Conservation (phyloP, 2,113 vertebrate genomes). For the Vireo altiloquus region DNA sequence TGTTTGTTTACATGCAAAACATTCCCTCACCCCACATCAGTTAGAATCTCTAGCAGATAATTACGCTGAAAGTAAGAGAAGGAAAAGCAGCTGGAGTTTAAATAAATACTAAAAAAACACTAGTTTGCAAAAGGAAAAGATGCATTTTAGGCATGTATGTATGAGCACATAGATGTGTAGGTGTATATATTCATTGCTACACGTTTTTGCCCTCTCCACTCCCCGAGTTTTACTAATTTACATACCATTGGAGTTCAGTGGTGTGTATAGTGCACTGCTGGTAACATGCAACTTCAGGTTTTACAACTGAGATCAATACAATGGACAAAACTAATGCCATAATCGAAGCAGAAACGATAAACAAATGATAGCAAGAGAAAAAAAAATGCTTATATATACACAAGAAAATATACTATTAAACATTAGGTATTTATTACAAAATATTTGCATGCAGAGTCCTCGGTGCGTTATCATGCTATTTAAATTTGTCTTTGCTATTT, state of each 20-base stretch:
- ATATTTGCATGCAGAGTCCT: constrained; percentile 68
- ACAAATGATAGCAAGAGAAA: constrained; percentile 72
- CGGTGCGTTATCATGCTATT: constrained; percentile 68
- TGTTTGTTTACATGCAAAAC: constrained; percentile 68
- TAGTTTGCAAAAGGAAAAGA: constrained; percentile 31
- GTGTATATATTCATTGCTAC: constrained; percentile 45
- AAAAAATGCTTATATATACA: constrained; percentile 58
- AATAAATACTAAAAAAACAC: constrained; percentile 39
- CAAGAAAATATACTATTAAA: constrained; percentile 58
- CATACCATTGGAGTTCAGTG: constrained; percentile 75
- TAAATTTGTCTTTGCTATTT: constrained; percentile 80
- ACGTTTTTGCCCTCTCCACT: constrained; percentile 50
- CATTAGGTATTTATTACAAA: constrained; percentile 49
- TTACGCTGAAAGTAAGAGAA: constrained; percentile 28
- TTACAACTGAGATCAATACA: constrained; percentile 62
- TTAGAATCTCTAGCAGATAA: constrained; percentile 40
- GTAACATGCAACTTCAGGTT: constrained; percentile 76
- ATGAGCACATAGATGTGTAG: background rate
- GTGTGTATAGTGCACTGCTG: constrained; percentile 62
- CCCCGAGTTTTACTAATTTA: constrained; percentile 78
- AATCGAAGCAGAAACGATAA: constrained; percentile 69
- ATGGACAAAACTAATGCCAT: constrained; percentile 53
- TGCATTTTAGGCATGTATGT: constrained; percentile 19
- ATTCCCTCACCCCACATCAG: constrained; percentile 20
- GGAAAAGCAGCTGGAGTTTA: constrained; percentile 42